Conservation (phyloP, 1,140 invertebrate species). For the Heliconius nattereri region DNA sequence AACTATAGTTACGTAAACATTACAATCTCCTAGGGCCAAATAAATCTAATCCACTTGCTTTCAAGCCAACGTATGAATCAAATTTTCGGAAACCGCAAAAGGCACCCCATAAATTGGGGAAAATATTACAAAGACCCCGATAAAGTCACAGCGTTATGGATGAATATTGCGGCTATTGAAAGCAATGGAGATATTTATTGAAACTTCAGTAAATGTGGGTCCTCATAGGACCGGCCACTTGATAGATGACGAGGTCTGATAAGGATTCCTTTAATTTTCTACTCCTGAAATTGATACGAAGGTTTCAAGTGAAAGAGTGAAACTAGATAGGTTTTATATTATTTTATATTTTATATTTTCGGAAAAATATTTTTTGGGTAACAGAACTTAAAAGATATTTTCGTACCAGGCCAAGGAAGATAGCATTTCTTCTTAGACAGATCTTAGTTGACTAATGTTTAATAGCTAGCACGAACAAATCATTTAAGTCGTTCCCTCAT, state of each 20-base stretch:
- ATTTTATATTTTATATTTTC: background rate
- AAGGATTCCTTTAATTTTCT: constrained; percentile 37
- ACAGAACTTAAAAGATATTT: too few relatives aligned
- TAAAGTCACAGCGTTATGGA: constrained; percentile 40
- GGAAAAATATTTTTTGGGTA: too few relatives aligned
- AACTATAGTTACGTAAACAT: background rate
- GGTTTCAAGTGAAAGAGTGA: background rate
- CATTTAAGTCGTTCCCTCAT: too few relatives aligned
- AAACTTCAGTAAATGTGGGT: constrained; percentile 37
- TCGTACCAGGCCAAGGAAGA: too few relatives aligned
- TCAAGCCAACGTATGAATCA: constrained; percentile 32
- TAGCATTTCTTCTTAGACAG: too few relatives aligned
- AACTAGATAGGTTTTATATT: background rate
- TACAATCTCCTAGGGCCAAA: background rate
- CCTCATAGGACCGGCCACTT: constrained; percentile 26
- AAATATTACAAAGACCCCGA: constrained; percentile 41
- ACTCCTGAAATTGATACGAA: constrained; percentile 12
- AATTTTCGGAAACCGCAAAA: constrained; percentile 37
- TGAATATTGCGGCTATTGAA: constrained; percentile 41
- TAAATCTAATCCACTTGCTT: constrained; percentile 26
- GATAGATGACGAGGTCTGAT: constrained; percentile 38
- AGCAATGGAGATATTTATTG: constrained; percentile 39
- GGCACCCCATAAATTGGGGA: constrained; percentile 39
- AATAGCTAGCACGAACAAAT: too few relatives aligned
- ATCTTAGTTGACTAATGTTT: too few relatives aligned